Conservation (phyloP, 1,140 invertebrate genomes). For the Drosophila sproati region DNA sequence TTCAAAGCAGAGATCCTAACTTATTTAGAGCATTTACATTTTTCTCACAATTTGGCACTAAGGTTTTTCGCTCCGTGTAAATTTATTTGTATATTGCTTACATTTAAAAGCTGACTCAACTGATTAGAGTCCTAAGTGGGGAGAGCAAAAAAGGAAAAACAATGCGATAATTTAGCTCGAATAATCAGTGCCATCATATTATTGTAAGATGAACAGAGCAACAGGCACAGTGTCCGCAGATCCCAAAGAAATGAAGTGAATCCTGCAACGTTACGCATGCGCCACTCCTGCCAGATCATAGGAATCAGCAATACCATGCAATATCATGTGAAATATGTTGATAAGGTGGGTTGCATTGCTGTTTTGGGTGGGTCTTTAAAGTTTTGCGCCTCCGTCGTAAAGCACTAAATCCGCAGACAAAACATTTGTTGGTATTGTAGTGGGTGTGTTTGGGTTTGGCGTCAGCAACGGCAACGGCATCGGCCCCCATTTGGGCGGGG, state of each 20-base stretch:
- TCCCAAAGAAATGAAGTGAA: neutral
- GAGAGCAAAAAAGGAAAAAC: conserved; percentile 9
- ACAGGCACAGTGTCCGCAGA: conserved; percentile 2
- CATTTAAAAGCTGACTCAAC: conserved; percentile 12
- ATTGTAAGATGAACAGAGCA: conserved; percentile 42
- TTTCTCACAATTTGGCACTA: no score
- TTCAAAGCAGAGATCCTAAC: no score
- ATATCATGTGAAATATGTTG: conserved; percentile 7
- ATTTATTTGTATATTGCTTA: neutral
- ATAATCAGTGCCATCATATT: conserved; percentile 56
- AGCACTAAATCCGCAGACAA: conserved; percentile 79
- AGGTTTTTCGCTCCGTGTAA: neutral
- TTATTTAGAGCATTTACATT: no score
- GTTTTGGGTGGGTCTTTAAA: conserved; percentile 46
- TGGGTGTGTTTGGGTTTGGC: conserved; percentile 55
- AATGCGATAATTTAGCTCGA: conserved; percentile 64
- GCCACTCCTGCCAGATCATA: conserved; percentile 1
- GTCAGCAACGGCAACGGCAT: conserved; percentile 18
- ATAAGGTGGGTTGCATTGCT: conserved; percentile 23
- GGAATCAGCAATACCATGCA: conserved; percentile 3
- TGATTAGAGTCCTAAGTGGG: conserved; percentile 26
- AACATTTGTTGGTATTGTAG: conserved; percentile 58
- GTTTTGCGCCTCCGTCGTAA: conserved; percentile 67
- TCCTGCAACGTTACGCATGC: conserved; percentile 3
- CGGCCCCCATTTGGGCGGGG: conserved; percentile 34